These are phyloP conservation scores for Theonella swinhoei DNA, from an alignment of 37 sponge, comb jelly and placozoan species.

Conservation along the genomic window DNA sequence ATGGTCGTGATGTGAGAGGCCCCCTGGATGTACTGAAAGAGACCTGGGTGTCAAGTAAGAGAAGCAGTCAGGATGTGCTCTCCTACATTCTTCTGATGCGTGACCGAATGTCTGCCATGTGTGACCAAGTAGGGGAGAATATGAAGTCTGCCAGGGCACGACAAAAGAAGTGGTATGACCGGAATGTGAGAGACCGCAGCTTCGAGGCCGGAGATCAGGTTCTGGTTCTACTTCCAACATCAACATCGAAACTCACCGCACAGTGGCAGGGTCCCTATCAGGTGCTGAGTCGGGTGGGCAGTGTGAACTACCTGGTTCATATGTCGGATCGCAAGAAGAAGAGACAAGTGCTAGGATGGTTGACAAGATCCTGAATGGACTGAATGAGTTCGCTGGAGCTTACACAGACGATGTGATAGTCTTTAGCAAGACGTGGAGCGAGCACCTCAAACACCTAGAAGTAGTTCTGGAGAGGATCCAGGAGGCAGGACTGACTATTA, in stretches of 20 bases:
- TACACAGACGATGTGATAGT: no score
- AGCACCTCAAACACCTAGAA: no score
- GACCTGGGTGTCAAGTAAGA: conserved; percentile 5
- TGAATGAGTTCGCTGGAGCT: no score
- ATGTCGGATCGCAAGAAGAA: conserved; percentile 34
- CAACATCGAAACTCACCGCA: conserved; percentile 21
- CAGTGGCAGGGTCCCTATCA: conserved; percentile 40
- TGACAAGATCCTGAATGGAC: conserved; percentile 8
- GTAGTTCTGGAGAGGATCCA: background rate
- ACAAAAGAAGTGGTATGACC: no score
- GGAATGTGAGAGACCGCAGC: conserved; percentile 25
- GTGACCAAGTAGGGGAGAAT: conserved; percentile 19
- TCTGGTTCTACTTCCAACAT: conserved; percentile 50
- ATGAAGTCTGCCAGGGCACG: no score
- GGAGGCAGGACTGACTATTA: no score
- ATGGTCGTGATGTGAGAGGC: background rate
- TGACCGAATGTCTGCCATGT: conserved; percentile 11
- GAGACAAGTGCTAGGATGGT: background rate
- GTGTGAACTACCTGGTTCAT: conserved; percentile 41
- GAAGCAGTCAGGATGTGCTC: conserved; percentile 1
- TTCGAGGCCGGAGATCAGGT: conserved; percentile 59
- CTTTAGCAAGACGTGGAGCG: no score
- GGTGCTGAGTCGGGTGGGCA: background rate
- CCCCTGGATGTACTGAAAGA: conserved; percentile 34
- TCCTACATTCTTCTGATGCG: conserved; percentile 3